Evolutionary conservation across 2,113 vertebrate species (phyloP).

Genomic region (Chauna torquata): DNA sequence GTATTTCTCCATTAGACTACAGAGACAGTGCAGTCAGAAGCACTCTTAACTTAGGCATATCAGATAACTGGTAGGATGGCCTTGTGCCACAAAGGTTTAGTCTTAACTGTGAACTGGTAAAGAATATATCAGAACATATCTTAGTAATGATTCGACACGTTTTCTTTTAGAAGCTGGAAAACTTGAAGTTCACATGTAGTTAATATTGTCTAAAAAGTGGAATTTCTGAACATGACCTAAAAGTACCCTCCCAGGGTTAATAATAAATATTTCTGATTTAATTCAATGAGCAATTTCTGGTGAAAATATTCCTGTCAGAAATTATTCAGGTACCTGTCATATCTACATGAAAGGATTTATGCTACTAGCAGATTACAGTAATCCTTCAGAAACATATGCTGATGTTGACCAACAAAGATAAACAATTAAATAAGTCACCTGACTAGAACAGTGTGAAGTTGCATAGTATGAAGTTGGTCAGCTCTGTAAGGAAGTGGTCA

Average conservation of each 20-base stretch:
- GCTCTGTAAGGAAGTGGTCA: neutral
- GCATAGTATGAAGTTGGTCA: rapidly evolving
- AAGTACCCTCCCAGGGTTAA: neutral
- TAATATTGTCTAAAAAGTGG: neutral
- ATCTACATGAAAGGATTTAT: neutral
- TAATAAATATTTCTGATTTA: neutral
- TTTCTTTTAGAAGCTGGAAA: neutral
- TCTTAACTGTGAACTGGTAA: neutral
- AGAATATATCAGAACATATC: neutral
- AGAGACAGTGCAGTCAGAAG: neutral
- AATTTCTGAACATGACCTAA: neutral
- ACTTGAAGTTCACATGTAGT: neutral
- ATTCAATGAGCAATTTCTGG: neutral
- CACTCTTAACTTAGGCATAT: neutral
- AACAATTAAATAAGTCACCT: neutral
- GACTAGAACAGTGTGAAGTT: neutral
- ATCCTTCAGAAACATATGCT: neutral
- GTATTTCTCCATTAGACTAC: neutral
- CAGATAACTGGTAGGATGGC: neutral
- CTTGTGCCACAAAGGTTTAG: neutral
- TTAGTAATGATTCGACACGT: neutral
- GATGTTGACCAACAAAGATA: rapidly evolving
- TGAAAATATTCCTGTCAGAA: neutral
- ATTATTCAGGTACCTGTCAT: neutral
- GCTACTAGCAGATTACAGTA: rapidly evolving